Evolutionary conservation across 2,888 invertebrate species (phyloP), one percentile per base, ranked within the genome.

Genomic region (Crioceris asparagi): DNA sequence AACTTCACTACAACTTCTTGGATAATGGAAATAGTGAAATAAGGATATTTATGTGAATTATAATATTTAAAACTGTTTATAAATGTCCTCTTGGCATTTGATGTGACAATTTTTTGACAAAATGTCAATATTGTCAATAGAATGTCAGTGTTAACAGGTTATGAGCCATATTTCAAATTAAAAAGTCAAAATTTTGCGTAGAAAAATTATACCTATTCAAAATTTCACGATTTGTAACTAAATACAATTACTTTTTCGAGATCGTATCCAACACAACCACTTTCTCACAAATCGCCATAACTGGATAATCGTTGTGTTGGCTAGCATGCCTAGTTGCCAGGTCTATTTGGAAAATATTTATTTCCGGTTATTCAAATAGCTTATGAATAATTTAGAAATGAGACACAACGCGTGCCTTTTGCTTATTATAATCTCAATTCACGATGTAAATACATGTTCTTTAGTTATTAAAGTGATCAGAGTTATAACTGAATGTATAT

Each of bases 71-170:
- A 35, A 39, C 26, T 40, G 41, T 44, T 44, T 44, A 36, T 44
- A 38, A 41, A 38, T 32, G 41, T 41, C 41, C 39, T 44, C 27
- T 44, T 44, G 44, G 44, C 44, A 35, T 44, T 44, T 44, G 41
- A 44, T 44, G 38, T 44, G 44, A 44, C 44, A 44, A 44, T 41
- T 44, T 41, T 41, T 40, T 44, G 44, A 44, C 44, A 44, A 44
- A 44, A 40, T 44, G 44, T 44, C 44, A 44, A 44, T 44, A 44
- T 44, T 44, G 44, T 44, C 44, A 44, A 44, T 44, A 44, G 38
- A 40, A 44, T 44, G 44, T 44, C 44, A 44, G 39, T 44, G 44
- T 44, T 40, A 35, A 43, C 17, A 31, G 32, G 17, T 32, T 43
- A 40, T 33, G 26, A 11, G 39, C 38, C 39, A 35, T 32, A 44